Percentiles rank a stretch among this genome's conserved stretches.
Conservation (phyloP, 2,797 vertebrate species). For the Tenualosa ilisha region DNA sequence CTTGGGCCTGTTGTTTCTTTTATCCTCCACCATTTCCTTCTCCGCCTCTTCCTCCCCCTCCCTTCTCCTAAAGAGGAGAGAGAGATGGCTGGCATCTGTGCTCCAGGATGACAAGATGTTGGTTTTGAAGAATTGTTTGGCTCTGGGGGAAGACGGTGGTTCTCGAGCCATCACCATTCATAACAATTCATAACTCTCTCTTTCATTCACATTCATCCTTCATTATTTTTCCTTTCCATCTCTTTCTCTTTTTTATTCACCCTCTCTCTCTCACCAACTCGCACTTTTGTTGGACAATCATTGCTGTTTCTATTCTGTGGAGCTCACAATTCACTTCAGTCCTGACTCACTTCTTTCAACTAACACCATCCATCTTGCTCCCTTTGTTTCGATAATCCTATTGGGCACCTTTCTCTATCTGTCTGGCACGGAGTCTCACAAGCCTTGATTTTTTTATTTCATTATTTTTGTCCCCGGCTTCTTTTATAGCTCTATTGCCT, state of each 20-base stretch:
- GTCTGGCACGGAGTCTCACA: not conserved
- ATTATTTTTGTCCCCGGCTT: not conserved
- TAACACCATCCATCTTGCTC: not conserved
- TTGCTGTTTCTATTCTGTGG: not conserved
- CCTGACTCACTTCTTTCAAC: not conserved
- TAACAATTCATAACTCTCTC: constrained; percentile 60
- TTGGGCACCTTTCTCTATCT: not conserved
- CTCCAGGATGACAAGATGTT: constrained; percentile 56
- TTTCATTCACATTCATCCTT: constrained; percentile 1
- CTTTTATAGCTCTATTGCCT: not conserved
- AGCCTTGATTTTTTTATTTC: not conserved
- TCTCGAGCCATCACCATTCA: constrained; percentile 67
- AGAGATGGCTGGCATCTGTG: constrained; percentile 65
- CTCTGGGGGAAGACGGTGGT: constrained; percentile 58
- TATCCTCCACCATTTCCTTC: constrained; percentile 17
- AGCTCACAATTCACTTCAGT: not conserved
- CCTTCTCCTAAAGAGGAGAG: constrained; percentile 55
- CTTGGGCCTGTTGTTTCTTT: not conserved
- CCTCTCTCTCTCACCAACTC: not conserved
- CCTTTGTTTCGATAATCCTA: not conserved
- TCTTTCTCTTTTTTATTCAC: not conserved
- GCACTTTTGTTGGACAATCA: not conserved
- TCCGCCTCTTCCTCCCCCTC: constrained; percentile 48
- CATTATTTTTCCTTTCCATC: not conserved
- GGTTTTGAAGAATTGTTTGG: constrained; percentile 54